Evolutionary conservation across 2,113 vertebrate species (phyloP).

Genomic region (Dipodomys stephensi): DNA sequence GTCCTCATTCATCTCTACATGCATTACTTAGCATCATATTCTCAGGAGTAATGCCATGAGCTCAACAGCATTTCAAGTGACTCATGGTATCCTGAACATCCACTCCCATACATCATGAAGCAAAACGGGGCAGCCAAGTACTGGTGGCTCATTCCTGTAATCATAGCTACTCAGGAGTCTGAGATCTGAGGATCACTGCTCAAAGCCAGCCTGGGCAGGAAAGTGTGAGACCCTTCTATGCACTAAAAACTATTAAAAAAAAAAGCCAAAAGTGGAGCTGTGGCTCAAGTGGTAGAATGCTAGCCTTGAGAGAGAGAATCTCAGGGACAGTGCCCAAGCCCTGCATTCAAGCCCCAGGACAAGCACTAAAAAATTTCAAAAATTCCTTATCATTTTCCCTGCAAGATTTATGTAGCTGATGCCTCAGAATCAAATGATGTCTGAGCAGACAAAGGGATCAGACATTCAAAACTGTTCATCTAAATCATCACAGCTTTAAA

Average conservation of each 20-base stretch:
- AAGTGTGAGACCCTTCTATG: no score
- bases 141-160: no score
- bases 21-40: fast-evolving
- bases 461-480: background rate
- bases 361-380: no score
- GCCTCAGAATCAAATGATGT: background rate
- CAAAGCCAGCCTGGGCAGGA: no score
- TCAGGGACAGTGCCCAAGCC: no score
- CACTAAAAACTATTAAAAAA: no score
- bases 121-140: background rate
- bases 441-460: background rate
- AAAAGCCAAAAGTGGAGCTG: no score
- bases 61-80: background rate
- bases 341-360: no score
- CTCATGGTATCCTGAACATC: fast-evolving
- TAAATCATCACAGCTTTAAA: slow-evolving; percentile 1
- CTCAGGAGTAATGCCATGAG: background rate
- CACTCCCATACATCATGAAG: background rate
- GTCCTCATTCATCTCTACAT: background rate
- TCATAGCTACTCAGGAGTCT: no score
- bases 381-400: background rate
- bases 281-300: no score
- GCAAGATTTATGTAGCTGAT: background rate
- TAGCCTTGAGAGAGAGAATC: no score
- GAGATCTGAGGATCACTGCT: no score